phyloP scores from a whole-genome alignment of 2,113 vertebrate species.

The Zapus hudsonius region DNA sequence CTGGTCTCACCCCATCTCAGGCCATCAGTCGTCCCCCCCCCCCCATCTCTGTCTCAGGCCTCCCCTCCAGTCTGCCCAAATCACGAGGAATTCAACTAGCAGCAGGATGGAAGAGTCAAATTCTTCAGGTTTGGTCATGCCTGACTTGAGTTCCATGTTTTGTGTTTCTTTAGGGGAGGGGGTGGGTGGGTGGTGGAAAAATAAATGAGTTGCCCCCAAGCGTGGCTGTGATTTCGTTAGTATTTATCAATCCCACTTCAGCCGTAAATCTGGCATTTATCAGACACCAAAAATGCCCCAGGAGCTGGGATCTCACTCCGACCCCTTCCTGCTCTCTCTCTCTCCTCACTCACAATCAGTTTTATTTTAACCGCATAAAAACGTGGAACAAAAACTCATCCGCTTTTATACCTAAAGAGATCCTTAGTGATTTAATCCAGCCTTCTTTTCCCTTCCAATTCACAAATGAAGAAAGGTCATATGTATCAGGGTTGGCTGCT shows the following conservation, averaged over 20 bases:
- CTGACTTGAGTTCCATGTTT: slow-evolving; percentile 66
- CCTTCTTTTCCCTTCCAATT: neutral
- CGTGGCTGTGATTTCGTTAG: slow-evolving; percentile 61
- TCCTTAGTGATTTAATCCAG: neutral
- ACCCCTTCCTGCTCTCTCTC: slow-evolving; percentile 17
- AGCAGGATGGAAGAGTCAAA: slow-evolving; percentile 63
- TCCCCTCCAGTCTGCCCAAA: neutral
- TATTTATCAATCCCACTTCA: slow-evolving; percentile 60
- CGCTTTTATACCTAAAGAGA: neutral
- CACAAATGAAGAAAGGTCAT: neutral
- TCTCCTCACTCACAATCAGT: slow-evolving; percentile 7
- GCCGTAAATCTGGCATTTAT: slow-evolving; percentile 58
- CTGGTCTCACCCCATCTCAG: neutral
- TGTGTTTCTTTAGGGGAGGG: slow-evolving; percentile 24
- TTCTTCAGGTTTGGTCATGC: slow-evolving; percentile 72
- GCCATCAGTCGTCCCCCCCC: neutral
- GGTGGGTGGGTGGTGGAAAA: neutral
- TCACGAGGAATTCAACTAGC: slow-evolving; percentile 57
- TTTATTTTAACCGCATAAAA: slow-evolving; percentile 28
- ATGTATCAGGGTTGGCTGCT: neutral
- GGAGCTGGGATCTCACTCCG: slow-evolving; percentile 11
- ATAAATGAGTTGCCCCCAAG: slow-evolving; percentile 45
- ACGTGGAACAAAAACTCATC: neutral
- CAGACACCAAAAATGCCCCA: neutral
- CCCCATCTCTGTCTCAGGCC: neutral